phyloP scores from a whole-genome alignment of 2,797 vertebrate species.

The Myotis daubentonii region DNA sequence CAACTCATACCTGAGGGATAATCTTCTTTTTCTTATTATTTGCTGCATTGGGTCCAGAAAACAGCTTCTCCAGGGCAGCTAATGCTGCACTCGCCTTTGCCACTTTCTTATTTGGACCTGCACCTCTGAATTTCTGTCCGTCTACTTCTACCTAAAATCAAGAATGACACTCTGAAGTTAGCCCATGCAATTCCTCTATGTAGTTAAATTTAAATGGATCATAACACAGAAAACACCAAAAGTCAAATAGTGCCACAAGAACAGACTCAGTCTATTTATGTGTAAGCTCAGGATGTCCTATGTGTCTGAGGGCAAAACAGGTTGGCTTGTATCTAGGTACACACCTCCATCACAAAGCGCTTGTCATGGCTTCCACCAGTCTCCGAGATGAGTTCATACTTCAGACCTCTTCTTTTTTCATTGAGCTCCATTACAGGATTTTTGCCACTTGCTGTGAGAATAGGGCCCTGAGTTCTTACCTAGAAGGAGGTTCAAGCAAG shows the following conservation, averaged over 20 bases:
- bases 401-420: slow-evolving; percentile 97
- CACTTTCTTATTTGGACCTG: slow-evolving; percentile 99
- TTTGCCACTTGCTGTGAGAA: slow-evolving; percentile 98
- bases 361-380: slow-evolving; percentile 99
- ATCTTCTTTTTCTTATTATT: slow-evolving; percentile 99
- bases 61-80: slow-evolving; percentile 97
- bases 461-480: slow-evolving; percentile 99
- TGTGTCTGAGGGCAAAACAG: background rate
- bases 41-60: slow-evolving; percentile 97
- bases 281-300: background rate
- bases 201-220: background rate
- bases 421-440: slow-evolving; percentile 99
- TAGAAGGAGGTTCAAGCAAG: slow-evolving; percentile 73
- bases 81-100: slow-evolving; percentile 98
- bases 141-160: slow-evolving; percentile 96
- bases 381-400: slow-evolving; percentile 98
- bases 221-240: background rate
- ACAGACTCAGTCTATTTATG: background rate
- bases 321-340: slow-evolving; percentile 49
- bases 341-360: slow-evolving; percentile 98
- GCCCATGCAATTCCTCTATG: background rate
- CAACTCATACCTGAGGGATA: slow-evolving; percentile 91
- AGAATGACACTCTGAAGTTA: slow-evolving; percentile 67
- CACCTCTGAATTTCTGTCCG: slow-evolving; percentile 97
- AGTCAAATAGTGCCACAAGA: background rate